phyloP scores from a whole-genome alignment of 2,888 invertebrate species.

The Silvanus unidentatus region DNA sequence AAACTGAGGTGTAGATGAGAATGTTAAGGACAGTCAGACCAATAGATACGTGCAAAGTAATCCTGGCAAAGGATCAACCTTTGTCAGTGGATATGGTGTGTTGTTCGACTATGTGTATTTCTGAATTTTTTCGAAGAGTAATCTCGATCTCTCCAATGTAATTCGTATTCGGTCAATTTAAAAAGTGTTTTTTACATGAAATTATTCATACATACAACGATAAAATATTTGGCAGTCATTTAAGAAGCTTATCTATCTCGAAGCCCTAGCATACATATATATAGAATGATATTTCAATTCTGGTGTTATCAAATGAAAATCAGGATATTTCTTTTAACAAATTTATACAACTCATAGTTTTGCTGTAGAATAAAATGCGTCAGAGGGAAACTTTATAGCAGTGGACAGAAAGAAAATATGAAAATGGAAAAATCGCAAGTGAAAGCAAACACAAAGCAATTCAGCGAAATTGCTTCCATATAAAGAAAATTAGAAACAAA shows the following conservation, averaged over 20 bases:
- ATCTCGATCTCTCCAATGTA: too few relatives aligned
- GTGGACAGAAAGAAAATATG: slow-evolving; percentile 14
- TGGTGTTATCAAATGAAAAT: slow-evolving; percentile 5
- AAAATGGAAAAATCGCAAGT: slow-evolving; percentile 2
- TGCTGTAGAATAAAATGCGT: neutral
- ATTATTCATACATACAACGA: too few relatives aligned
- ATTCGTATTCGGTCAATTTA: too few relatives aligned
- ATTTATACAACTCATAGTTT: neutral
- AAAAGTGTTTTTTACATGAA: too few relatives aligned
- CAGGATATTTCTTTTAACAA: slow-evolving; percentile 13
- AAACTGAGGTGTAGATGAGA: slow-evolving; percentile 1
- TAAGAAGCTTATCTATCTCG: too few relatives aligned
- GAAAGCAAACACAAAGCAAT: too few relatives aligned
- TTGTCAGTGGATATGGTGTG: slow-evolving; percentile 8
- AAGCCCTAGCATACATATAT: too few relatives aligned
- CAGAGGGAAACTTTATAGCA: slow-evolving; percentile 15
- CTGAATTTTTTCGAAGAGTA: too few relatives aligned
- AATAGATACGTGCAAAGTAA: slow-evolving; percentile 39
- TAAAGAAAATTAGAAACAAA: too few relatives aligned
- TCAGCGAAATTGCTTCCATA: too few relatives aligned
- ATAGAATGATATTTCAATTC: slow-evolving; percentile 3
- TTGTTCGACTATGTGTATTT: too few relatives aligned
- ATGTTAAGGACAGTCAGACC: slow-evolving; percentile 37
- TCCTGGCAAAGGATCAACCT: slow-evolving; percentile 24
- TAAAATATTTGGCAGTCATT: too few relatives aligned